phyloP scores from a whole-genome alignment of 2,797 vertebrate species.

The Antrozous pallidus region DNA sequence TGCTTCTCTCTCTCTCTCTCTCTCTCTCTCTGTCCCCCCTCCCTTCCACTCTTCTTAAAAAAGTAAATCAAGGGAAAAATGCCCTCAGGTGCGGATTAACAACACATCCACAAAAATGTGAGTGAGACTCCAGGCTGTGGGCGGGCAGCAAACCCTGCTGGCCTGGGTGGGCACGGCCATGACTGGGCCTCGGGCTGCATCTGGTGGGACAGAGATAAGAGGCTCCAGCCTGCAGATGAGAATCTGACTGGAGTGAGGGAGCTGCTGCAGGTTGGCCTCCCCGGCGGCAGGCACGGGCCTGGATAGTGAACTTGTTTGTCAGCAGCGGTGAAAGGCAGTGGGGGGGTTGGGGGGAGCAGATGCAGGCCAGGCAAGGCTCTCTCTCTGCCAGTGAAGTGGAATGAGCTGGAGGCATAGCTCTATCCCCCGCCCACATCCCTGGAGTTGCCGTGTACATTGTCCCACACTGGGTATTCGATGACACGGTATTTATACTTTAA shows the following conservation, averaged over 20 bases:
- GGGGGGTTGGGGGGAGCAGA: neutral
- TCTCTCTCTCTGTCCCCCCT: too few relatives aligned
- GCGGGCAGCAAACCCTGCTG: neutral
- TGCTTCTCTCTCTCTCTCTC: too few relatives aligned
- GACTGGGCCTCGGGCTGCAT: neutral
- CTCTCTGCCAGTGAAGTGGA: neutral
- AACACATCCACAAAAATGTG: neutral
- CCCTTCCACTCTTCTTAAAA: too few relatives aligned
- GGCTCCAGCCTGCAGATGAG: neutral
- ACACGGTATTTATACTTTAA: neutral
- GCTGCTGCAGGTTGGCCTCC: neutral
- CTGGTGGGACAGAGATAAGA: neutral
- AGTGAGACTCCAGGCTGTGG: too few relatives aligned
- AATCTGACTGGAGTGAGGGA: neutral
- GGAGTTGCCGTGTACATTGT: neutral
- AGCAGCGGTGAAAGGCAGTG: neutral
- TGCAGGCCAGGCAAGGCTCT: neutral
- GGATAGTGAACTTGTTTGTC: neutral
- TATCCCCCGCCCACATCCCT: fast-evolving
- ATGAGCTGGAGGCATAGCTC: neutral
- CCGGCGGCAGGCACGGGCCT: neutral
- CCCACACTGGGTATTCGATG: neutral
- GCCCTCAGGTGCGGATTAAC: too few relatives aligned
- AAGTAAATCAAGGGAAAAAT: too few relatives aligned
- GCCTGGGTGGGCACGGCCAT: too few relatives aligned